Evolutionary conservation across 2,113 vertebrate genomes (phyloP).

Genomic region (Petromus typicus): DNA sequence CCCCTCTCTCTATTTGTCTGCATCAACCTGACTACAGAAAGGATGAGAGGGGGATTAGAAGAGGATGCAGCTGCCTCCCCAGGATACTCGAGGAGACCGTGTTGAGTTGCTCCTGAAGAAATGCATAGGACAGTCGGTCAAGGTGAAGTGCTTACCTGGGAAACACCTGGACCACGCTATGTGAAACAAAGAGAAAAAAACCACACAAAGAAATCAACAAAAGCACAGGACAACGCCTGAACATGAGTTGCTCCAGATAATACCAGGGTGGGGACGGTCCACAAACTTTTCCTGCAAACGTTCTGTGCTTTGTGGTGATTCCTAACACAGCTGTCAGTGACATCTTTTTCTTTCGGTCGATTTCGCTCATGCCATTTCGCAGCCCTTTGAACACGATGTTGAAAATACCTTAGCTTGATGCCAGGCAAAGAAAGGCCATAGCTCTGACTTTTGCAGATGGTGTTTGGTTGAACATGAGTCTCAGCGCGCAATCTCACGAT

Average conservation of each 20-base stretch:
- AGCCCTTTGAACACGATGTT: neutral
- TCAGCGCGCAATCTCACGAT: neutral
- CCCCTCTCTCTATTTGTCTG: conserved; percentile 27
- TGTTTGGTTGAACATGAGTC: neutral
- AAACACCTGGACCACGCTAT: neutral
- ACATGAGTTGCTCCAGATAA: neutral
- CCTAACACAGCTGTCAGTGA: neutral
- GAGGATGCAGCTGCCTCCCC: rapidly evolving
- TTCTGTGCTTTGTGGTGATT: neutral
- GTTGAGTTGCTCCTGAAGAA: neutral
- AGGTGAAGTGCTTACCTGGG: neutral
- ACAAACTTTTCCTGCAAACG: neutral
- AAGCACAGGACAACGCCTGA: neutral
- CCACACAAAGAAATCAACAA: neutral
- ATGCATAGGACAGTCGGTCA: neutral
- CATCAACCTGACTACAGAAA: conserved; percentile 30
- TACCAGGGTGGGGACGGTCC: neutral
- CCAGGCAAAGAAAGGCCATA: neutral
- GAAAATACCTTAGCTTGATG: neutral
- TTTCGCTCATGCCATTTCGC: neutral
- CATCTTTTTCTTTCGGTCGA: neutral
- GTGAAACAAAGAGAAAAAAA: neutral
- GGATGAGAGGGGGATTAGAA: too few species aligned
- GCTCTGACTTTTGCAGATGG: neutral
- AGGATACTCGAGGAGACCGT: neutral